Base-by-base conservation (phyloP, 2,888 invertebrate genomes). In the Aporophyla lueneburgensis region DNA sequence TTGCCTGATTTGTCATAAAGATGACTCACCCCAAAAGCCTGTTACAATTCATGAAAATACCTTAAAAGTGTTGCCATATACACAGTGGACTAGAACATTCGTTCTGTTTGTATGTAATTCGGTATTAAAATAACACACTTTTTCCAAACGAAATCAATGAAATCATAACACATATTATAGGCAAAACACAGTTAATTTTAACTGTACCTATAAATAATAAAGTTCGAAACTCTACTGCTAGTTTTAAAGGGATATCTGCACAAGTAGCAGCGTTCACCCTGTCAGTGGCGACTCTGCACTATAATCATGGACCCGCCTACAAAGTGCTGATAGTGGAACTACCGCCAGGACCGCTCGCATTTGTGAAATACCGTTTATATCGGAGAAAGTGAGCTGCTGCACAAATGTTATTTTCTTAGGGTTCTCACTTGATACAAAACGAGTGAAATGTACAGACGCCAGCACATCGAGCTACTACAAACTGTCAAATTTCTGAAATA, bases 331-430 rank as follows among this genome's bases (percentile, higher is more conserved):
- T 82, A 82, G 63, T 82, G 33, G 69, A 68, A 83, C 75, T 63
- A 71, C 78, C 54, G 65, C 62, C 74, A 71, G 78, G 49, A 71
- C 69, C 78, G 78, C 74, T 84, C 77, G 81, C 85, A 78, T 84
- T 76, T 84, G 81, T 81, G 40, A 75, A 81, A 81, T 78, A 85
- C 82, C 79, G 74, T 75, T 85, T 82, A 80, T 76, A 80, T 84
- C 76, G 40, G 82, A 46, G 82, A 83, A 83, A 83, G 80, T 84
- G 68, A 71, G 27, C 70, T 71, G 72, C 58, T 68, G 62, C 56
- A 83, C 46, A 62, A 49, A 51, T 61, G 63, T 14, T 27, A 54
- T 74, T 73, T 56, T 67, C 27, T 0, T 58, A 81, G 81, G 81
- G 81, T 46, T 82, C 61, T 12, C 53, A 1, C 66, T 4, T 43